phyloP scores from a whole-genome alignment of 2,797 vertebrate species.

The Sylvilagus floridanus region DNA sequence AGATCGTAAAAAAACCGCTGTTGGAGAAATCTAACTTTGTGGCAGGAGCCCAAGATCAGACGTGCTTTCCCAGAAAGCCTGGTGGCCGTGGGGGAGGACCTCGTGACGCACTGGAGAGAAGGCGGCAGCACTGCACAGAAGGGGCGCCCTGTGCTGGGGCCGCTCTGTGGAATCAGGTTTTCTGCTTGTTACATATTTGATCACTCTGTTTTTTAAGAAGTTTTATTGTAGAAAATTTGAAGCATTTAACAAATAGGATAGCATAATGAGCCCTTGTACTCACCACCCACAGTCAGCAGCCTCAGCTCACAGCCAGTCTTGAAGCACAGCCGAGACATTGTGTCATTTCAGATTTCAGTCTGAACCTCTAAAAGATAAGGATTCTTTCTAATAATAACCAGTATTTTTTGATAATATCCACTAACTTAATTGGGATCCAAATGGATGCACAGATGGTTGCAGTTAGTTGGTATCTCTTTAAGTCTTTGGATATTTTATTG shows the following conservation, averaged over 20 bases:
- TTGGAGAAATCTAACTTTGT: conserved; percentile 73
- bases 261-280: not conserved
- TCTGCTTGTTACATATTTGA: conserved; percentile 51
- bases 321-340: not conserved
- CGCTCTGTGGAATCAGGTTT: not conserved
- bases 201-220: not conserved
- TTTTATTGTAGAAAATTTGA: not conserved
- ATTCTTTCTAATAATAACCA: not conserved
- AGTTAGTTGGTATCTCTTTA: not conserved
- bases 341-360: conserved; percentile 33
- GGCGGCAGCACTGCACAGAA: conserved; percentile 21
- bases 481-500: not conserved
- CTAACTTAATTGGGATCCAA: not conserved
- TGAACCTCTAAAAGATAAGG: conserved; percentile 39
- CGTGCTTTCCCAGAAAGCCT: conserved; percentile 54
- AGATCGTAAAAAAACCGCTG: conserved; percentile 18
- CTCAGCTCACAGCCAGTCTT: not conserved
- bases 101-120: conserved; percentile 42
- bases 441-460: not conserved
- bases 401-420: not conserved
- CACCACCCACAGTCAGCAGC: not conserved
- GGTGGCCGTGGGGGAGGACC: conserved; percentile 48
- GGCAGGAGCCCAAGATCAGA: conserved; percentile 57
- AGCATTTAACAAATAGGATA: not conserved
- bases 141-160: no score